A percentile compares a stretch with the other conserved stretches of the same genome.
Conservation (phyloP, 1,140 invertebrate species). For the Rhagoletis zephyria region DNA sequence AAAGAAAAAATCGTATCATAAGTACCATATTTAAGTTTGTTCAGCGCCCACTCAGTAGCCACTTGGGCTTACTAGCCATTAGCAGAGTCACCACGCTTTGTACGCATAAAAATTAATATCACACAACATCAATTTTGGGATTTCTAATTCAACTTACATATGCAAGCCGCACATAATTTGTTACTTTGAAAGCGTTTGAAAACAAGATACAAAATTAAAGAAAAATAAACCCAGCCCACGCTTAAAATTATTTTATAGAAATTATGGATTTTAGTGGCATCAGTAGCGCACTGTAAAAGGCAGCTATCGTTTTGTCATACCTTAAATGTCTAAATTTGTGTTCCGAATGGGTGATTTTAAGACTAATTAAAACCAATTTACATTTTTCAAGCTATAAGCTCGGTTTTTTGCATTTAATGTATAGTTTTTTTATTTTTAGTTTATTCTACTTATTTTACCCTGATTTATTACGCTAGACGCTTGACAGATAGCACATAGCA, state of each 20-base stretch:
- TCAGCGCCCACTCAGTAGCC: background rate
- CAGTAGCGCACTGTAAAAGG: background rate
- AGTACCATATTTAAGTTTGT: background rate
- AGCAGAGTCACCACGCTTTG: background rate
- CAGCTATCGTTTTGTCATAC: background rate
- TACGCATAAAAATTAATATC: background rate
- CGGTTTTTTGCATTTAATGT: background rate
- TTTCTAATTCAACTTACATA: background rate
- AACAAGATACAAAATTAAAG: too few relatives aligned
- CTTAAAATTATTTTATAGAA: background rate
- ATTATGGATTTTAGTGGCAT: background rate
- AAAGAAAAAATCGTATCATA: background rate
- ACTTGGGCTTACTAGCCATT: background rate
- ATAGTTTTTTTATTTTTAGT: too few relatives aligned
- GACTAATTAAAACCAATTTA: background rate
- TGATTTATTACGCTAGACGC: too few relatives aligned
- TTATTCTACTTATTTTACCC: too few relatives aligned
- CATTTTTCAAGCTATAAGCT: background rate
- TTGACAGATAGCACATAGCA: too few relatives aligned
- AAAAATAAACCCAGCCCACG: background rate
- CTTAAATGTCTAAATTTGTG: background rate
- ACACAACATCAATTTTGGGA: background rate
- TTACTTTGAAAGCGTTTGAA: background rate
- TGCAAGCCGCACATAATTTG: background rate
- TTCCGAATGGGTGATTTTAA: background rate